Evolutionary conservation across 1,140 invertebrate genomes (phyloP).

Genomic region (Teleopsis dalmanni): DNA sequence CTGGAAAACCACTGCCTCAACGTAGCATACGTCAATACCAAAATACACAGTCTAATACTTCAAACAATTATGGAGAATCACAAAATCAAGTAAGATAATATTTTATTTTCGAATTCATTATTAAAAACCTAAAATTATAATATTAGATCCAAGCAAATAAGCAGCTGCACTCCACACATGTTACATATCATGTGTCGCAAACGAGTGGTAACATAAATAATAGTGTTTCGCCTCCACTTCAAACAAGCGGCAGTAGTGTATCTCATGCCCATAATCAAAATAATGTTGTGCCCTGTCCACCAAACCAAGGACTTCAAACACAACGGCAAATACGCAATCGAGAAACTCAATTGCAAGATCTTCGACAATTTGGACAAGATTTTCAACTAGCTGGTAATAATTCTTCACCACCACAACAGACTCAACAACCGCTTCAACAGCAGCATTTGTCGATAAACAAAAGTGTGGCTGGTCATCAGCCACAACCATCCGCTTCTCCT

Average conservation of each 20-base stretch:
- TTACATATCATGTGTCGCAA: conserved; percentile 13
- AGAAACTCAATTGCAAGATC: conserved; percentile 36
- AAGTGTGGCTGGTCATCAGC: conserved; percentile 19
- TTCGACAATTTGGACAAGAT: conserved; percentile 38
- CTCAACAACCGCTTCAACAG: conserved; percentile 27
- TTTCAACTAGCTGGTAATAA: conserved; percentile 29
- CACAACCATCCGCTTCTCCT: conserved; percentile 29
- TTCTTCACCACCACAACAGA: conserved; percentile 22
- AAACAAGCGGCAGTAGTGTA: conserved; percentile 16
- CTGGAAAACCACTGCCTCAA: conserved; percentile 32
- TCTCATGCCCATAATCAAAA: conserved; percentile 11
- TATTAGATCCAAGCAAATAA: conserved; percentile 10
- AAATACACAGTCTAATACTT: conserved; percentile 31
- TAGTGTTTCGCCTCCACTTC: conserved; percentile 30
- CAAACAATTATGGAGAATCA: conserved; percentile 30
- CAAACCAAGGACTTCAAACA: conserved; percentile 24
- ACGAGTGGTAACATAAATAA: conserved; percentile 27
- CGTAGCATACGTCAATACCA: conserved; percentile 35
- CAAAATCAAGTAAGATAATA: conserved; percentile 13
- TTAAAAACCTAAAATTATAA: background rate
- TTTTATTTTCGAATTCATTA: too few relatives aligned
- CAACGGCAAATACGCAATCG: conserved; percentile 33
- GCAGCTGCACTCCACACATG: conserved; percentile 20
- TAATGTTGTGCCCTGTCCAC: conserved; percentile 13
- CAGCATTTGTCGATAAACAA: conserved; percentile 30